Evolutionary conservation across 2,797 vertebrate species (phyloP).

Genomic region (Pseudochirops cupreus): DNA sequence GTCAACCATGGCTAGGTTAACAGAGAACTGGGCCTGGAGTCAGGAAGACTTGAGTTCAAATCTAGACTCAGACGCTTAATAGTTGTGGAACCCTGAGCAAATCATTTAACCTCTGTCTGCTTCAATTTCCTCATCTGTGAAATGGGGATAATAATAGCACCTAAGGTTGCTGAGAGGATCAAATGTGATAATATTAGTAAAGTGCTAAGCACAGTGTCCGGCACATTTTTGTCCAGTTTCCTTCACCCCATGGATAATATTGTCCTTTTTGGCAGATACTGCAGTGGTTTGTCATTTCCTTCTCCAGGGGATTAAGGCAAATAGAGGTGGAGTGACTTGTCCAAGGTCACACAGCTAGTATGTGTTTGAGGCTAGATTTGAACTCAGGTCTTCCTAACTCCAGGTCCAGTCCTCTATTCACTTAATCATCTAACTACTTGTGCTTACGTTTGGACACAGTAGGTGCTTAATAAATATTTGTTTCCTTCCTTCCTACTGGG

Average conservation of each 20-base stretch:
- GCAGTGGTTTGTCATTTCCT: not conserved
- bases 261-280: not conserved
- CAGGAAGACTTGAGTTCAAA: not conserved
- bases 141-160: not conserved
- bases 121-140: not conserved
- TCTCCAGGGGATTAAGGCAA: not conserved
- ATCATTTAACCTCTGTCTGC: not conserved
- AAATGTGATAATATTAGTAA: not conserved
- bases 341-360: not conserved
- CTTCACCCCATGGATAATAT: not conserved
- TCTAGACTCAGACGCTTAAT: not conserved
- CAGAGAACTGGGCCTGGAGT: not conserved
- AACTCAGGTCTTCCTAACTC: not conserved
- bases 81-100: not conserved
- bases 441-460: not conserved
- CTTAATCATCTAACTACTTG: not conserved
- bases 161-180: not conserved
- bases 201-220: not conserved
- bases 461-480: not conserved
- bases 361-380: not conserved
- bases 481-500: not conserved
- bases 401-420: not conserved
- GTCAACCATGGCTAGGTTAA: not conserved
- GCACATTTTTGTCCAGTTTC: not conserved
- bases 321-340: not conserved